Conservation (phyloP, 2,113 vertebrate species). For the Neomonachus schauinslandi region DNA sequence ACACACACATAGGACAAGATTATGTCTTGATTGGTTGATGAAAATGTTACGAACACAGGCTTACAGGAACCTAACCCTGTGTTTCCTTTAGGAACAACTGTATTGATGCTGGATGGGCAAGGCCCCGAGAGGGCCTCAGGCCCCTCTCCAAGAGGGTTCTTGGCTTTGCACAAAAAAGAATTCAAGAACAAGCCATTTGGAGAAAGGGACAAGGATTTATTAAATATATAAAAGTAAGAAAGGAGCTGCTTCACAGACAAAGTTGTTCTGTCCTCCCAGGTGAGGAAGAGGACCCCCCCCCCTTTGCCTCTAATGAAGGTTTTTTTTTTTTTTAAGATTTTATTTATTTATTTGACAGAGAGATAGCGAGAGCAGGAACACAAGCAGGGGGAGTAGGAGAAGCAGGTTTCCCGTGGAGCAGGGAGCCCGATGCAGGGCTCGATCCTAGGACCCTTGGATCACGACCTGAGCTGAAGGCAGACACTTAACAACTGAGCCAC, state of each 20-base stretch:
- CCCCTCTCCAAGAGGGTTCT: not conserved
- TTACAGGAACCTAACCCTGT: not conserved
- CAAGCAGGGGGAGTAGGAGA: too few relatives aligned
- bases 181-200: not conserved
- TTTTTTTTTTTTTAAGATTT: too few relatives aligned
- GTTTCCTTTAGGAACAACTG: not conserved
- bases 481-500: too few relatives aligned
- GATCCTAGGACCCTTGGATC: too few relatives aligned
- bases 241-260: not conserved
- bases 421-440: too few relatives aligned
- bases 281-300: too few relatives aligned
- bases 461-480: too few relatives aligned
- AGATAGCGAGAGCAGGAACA: too few relatives aligned
- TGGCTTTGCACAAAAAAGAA: not conserved
- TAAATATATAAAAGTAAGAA: not conserved
- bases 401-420: too few relatives aligned
- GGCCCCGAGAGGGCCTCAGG: too few relatives aligned
- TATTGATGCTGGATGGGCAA: not conserved
- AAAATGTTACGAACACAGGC: not conserved
- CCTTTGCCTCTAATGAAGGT: not conserved
- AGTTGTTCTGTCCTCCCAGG: not conserved
- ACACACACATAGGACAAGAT: not conserved
- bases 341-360: too few relatives aligned
- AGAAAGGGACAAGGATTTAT: not conserved
- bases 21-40: not conserved